Percentiles rank a stretch among this genome's conserved stretches.
Conservation (phyloP, 2,113 vertebrate species). For the Shinisaurus crocodilurus region DNA sequence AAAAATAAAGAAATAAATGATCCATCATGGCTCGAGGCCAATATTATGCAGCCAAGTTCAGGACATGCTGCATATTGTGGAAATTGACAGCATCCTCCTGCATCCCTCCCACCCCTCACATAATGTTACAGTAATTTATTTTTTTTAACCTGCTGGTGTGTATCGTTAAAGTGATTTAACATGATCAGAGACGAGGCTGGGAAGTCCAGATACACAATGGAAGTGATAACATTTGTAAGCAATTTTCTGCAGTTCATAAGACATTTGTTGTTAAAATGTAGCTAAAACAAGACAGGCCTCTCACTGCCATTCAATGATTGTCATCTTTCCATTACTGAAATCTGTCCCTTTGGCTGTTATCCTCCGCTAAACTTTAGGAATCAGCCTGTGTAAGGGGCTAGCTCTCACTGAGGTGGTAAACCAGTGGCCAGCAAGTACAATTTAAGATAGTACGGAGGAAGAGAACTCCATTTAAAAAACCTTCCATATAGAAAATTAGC, state of each 20-base stretch:
- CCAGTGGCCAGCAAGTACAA: neutral
- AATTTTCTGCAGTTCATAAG: constrained; percentile 32
- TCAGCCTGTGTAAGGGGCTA: neutral
- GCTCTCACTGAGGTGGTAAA: neutral
- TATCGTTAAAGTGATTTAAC: neutral
- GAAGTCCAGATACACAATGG: constrained; percentile 15
- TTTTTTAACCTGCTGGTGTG: neutral
- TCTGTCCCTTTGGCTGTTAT: neutral
- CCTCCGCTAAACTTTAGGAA: neutral
- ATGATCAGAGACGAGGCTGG: neutral
- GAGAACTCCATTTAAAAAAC: neutral
- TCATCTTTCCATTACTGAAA: neutral
- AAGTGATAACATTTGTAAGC: constrained; percentile 29
- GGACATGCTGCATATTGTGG: neutral
- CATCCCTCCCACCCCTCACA: neutral
- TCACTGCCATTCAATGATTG: neutral
- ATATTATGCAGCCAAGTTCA: neutral
- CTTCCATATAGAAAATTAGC: neutral
- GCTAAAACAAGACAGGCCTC: constrained; percentile 29
- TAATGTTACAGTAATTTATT: neutral
- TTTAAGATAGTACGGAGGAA: neutral
- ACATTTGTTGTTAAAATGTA: constrained; percentile 42
- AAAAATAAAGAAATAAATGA: neutral
- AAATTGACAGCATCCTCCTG: neutral
- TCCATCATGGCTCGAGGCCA: neutral